Evolutionary conservation across 2,113 vertebrate genomes (phyloP), one percentile per base, ranked within the genome.

Genomic region (Oceanites oceanicus): DNA sequence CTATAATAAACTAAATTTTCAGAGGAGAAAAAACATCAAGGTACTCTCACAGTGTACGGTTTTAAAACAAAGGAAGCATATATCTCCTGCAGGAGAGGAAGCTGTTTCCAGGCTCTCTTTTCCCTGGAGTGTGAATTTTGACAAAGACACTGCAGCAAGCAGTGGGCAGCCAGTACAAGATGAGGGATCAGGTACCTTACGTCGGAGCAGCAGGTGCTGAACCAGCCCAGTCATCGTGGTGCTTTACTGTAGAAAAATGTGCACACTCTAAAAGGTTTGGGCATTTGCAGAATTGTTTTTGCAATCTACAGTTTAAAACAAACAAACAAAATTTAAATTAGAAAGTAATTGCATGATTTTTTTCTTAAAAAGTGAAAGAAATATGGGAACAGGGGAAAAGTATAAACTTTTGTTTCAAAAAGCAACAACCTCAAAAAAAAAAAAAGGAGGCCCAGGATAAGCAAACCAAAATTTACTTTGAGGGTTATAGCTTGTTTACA

Each of bases 121-220:
- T 95, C 90, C 82, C 71, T 71, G 87, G 81, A 82, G 71, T 30
- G 55, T 82, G 56, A 94, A 55, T 44, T 96, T 78, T 72, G 82
- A 58, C 53, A 55, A 45, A 26, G 32, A 38, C 88, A 52, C 53
- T 5, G 13, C 85, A n/a, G 62, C 26, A 70, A 44, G 83, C 32
- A 50, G 70, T 3, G 21, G 88, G 77, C 93, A 91, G 91, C 58
- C 58, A 78, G 86, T 71, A 38, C 76, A 87, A 74, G 58, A 34
- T 29, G 85, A 86, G 73, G 88, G 53, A 81, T 78, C 75, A 40
- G 89, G 75, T 49, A 62, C 38, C 32, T 66, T 61, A 27, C 29
- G 45, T 29, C 45, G 6, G 50, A 67, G 56, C 36, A 66, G 47
- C 49, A 49, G 44, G 38, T 53, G 76, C 34, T 61, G 84, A 79